These are phyloP conservation scores for Macrostomum lignano DNA, from an alignment of 1,140 invertebrate species.

Conservation along the genomic window DNA sequence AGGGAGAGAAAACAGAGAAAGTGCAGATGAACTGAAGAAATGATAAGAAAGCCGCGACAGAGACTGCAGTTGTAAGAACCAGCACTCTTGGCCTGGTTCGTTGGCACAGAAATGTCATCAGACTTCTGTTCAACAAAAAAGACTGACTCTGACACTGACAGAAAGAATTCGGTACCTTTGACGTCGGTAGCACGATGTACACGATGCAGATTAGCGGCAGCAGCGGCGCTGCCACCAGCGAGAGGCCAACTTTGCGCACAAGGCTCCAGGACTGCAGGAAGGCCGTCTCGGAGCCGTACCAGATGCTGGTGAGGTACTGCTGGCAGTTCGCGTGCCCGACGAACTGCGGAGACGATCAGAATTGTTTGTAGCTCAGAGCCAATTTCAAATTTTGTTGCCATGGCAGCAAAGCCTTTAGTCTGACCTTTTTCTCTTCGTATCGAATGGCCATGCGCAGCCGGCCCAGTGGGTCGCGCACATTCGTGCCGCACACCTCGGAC, in stretches of 20 bases:
- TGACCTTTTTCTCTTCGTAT: slow-evolving; percentile 9
- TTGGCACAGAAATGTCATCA: no score
- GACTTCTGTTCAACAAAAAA: not conserved
- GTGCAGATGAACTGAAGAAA: no score
- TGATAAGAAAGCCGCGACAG: no score
- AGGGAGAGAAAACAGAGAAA: no score
- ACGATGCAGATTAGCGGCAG: slow-evolving; percentile 5
- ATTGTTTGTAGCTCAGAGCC: not conserved
- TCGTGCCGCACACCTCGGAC: no score
- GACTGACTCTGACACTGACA: not conserved
- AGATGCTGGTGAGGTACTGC: slow-evolving; percentile 9
- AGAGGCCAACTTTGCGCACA: slow-evolving; percentile 2
- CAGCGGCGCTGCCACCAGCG: slow-evolving; percentile 2
- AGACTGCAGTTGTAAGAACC: no score
- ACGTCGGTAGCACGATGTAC: slow-evolving; percentile 3
- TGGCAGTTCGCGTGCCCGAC: slow-evolving; percentile 10
- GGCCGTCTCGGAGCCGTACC: slow-evolving; percentile 7
- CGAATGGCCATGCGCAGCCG: slow-evolving; percentile 8
- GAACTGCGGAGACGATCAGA: slow-evolving; percentile 5
- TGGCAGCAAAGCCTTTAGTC: not conserved
- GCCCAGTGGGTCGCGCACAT: slow-evolving; percentile 7
- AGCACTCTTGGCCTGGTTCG: no score
- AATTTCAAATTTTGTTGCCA: not conserved
- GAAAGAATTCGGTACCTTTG: not conserved
- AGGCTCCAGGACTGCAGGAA: slow-evolving; percentile 8